phyloP scores from a whole-genome alignment of 2,113 vertebrate species.

The Pelvicachromis taeniatus region DNA sequence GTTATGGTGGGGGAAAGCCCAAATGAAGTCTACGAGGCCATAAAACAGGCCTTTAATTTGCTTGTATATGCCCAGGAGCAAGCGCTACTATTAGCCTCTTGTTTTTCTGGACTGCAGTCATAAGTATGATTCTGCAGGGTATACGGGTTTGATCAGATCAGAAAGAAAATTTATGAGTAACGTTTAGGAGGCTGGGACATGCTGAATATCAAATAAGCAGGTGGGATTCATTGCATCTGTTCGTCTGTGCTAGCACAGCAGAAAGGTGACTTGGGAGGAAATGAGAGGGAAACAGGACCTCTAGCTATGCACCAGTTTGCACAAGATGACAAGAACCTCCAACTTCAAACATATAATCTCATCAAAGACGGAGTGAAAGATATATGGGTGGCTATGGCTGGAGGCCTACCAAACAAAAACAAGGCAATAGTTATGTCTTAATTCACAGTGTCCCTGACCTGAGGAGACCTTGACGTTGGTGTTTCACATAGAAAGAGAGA shows the following conservation, averaged over 20 bases:
- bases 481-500: neutral
- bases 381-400: neutral
- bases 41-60: slow-evolving; percentile 67
- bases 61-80: slow-evolving; percentile 38
- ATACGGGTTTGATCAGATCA: slow-evolving; percentile 44
- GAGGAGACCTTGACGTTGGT: neutral
- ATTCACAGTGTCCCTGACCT: neutral
- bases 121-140: slow-evolving; percentile 24
- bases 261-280: slow-evolving; percentile 10
- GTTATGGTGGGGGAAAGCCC: slow-evolving; percentile 42
- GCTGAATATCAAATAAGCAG: slow-evolving; percentile 39
- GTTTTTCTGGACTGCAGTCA: slow-evolving; percentile 20
- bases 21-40: slow-evolving; percentile 33
- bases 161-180: slow-evolving; percentile 33
- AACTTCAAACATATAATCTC: slow-evolving; percentile 3
- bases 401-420: neutral
- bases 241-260: slow-evolving; percentile 7
- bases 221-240: slow-evolving; percentile 33
- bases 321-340: neutral
- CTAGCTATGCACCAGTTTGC: slow-evolving; percentile 11
- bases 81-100: slow-evolving; percentile 1
- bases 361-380: slow-evolving; percentile 18
- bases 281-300: slow-evolving; percentile 24
- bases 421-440: neutral
- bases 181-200: neutral